Conservation (phyloP, 2,113 vertebrate species). For the Panurus biarmicus region DNA sequence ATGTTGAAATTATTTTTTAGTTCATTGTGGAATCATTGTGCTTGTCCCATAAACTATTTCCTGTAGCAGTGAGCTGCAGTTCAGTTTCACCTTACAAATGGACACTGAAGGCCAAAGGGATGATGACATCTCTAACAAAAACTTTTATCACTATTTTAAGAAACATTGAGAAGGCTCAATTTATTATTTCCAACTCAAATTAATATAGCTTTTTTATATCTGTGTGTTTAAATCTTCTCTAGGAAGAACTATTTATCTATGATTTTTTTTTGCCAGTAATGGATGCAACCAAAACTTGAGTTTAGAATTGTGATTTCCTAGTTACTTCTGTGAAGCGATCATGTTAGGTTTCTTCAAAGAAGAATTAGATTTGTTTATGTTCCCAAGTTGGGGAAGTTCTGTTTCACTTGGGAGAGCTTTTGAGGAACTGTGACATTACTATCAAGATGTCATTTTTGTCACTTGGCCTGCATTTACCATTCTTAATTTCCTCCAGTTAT, state of each 20-base stretch:
- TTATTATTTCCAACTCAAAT: background rate
- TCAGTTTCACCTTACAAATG: background rate
- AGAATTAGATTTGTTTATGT: background rate
- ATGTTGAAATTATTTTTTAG: background rate
- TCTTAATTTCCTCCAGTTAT: background rate
- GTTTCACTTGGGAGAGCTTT: background rate
- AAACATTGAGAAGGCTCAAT: background rate
- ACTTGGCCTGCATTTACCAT: background rate
- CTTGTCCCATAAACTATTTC: background rate
- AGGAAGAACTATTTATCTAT: background rate
- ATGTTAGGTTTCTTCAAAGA: background rate
- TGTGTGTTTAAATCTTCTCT: background rate
- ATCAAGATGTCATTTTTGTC: background rate
- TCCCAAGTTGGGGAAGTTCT: background rate
- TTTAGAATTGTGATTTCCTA: background rate
- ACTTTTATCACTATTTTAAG: background rate
- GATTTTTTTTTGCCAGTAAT: background rate
- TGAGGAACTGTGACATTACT: background rate
- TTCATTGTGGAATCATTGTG: background rate
- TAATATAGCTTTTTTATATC: background rate
- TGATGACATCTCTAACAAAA: background rate
- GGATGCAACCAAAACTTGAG: background rate
- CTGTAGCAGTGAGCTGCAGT: background rate
- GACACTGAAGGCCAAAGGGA: background rate
- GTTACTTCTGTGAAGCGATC: background rate